These are phyloP conservation scores for Cyclina sinensis DNA, from an alignment of 1,140 invertebrate genomes.

Conservation along the genomic window DNA sequence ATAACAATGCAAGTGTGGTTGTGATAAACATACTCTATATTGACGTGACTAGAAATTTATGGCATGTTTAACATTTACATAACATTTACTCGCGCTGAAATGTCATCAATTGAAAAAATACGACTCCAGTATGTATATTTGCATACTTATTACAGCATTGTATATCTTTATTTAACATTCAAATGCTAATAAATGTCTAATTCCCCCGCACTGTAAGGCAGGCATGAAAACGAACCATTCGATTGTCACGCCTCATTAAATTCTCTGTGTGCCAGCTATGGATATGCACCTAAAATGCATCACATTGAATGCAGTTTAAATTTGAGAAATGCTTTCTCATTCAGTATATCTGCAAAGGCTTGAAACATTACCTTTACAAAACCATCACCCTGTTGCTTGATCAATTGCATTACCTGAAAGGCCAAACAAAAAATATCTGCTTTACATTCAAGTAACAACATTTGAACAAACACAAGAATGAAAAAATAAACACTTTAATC, in stretches of 20 bases:
- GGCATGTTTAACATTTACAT: not conserved
- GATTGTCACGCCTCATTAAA: not conserved
- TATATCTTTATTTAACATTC: not conserved
- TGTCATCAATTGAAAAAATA: constrained; percentile 12
- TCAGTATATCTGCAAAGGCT: not conserved
- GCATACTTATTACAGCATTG: constrained; percentile 7
- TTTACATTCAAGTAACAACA: no score
- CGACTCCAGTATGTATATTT: not conserved
- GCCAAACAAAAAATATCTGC: no score
- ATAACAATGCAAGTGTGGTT: no score
- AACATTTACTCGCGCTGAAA: no score
- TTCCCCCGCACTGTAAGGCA: not conserved
- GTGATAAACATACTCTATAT: no score
- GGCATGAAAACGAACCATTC: constrained; percentile 22
- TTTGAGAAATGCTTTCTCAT: constrained; percentile 33
- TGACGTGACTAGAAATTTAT: no score
- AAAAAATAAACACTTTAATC: no score
- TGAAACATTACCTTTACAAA: constrained; percentile 10
- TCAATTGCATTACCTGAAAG: not conserved
- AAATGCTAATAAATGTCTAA: not conserved
- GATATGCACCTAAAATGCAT: constrained; percentile 13
- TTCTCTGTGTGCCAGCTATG: not conserved
- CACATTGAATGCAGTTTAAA: not conserved
- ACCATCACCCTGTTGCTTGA: not conserved
- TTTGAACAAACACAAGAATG: no score